Percentiles rank a stretch among this genome's conserved stretches.
These are phyloP conservation scores for Toxotes chatareus DNA, from an alignment of 2,113 vertebrate species.

Conservation along the genomic window DNA sequence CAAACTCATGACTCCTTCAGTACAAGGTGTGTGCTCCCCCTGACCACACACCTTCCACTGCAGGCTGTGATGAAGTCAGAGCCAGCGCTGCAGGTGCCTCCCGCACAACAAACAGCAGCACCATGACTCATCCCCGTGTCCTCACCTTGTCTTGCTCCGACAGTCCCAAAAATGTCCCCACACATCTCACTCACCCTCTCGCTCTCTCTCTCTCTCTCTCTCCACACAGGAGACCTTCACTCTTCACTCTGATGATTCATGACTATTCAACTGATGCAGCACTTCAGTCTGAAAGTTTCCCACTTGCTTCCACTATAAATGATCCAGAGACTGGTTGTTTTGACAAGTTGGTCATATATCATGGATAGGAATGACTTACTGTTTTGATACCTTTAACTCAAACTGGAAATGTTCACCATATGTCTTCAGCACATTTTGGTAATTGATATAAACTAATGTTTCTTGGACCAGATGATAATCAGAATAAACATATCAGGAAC, in stretches of 20 bases:
- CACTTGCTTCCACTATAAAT: conserved; percentile 49
- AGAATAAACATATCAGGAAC: background rate
- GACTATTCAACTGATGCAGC: conserved; percentile 41
- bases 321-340: conserved; percentile 29
- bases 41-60: conserved; percentile 11
- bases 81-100: conserved; percentile 20
- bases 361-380: conserved; percentile 21
- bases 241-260: conserved; percentile 54
- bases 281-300: conserved; percentile 40
- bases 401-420: background rate
- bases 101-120: conserved; percentile 14
- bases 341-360: conserved; percentile 38
- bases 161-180: conserved; percentile 47
- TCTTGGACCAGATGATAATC: background rate
- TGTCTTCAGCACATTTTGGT: background rate
- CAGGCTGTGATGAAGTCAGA: conserved; percentile 34
- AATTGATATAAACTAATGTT: conserved; percentile 1
- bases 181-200: conserved; percentile 27
- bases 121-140: conserved; percentile 58
- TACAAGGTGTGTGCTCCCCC: background rate
- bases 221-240: conserved; percentile 13
- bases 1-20: conserved; percentile 1
- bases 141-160: conserved; percentile 44
- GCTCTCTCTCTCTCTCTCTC: conserved; percentile 28
- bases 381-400: conserved; percentile 46